Evolutionary conservation across 2,888 invertebrate species (phyloP), one percentile per base, ranked within the genome.

Genomic region (Xylota segnis): DNA sequence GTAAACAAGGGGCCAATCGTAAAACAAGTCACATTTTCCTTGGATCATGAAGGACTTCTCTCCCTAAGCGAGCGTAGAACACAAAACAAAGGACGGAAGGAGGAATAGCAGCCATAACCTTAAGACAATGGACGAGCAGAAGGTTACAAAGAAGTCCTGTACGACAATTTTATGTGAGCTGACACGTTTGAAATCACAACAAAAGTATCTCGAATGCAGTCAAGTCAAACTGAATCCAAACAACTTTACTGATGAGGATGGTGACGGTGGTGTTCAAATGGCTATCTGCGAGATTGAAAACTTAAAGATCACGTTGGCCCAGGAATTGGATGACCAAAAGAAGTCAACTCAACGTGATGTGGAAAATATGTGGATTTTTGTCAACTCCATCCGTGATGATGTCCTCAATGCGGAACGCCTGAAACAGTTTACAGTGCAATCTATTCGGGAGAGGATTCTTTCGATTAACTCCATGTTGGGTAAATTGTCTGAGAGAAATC

Each of bases 151-250:
- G 56, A 89, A 89, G 83, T 89, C 90, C 54, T 86, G 88, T 54
- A 92, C 91, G 5, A 88, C 89, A 40, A 84, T 92, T 16, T 77
- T 92, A 0, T 91, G 92, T 54, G 92, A 92, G 87, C 78, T 92
- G 83, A 91, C 91, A 71, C 90, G 91, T 5, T 89, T 92, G 23
- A 92, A 92, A 88, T 90, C 91, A 0, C 92, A 92, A 84, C 92
- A 92, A 89, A 92, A 92, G 88, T 92, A 92, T 89, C 89, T 92
- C 27, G 92, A 92, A 89, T 90, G 90, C 88, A 90, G 89, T 89
- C 92, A 91, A 87, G 86, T 90, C n/a, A 91, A 90, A 88, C 87
- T 91, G 61, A 91, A 90, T 87, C 88, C 90, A n/a, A 89, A 88
- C 40, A 88, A 90, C 87, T 91, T 90, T 54, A 89, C 88, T 47